These are phyloP conservation scores for Epizoanthus scotinus DNA, from an alignment of 92 coral and sea anemone species.

Conservation along the genomic window DNA sequence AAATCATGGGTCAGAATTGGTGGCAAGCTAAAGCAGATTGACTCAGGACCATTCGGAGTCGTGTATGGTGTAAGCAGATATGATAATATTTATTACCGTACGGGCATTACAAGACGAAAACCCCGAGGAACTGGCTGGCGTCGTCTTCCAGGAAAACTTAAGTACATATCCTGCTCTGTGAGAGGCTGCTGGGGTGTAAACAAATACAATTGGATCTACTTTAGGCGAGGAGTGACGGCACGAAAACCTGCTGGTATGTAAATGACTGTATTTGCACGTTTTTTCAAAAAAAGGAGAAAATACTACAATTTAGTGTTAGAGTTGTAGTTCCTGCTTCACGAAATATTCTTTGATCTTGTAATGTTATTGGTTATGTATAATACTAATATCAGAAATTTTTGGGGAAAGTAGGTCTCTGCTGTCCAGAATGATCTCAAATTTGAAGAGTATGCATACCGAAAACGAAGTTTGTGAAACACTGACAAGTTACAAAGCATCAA, in stretches of 20 bases:
- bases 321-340: no score
- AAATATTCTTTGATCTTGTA: no score
- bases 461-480: no score
- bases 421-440: no score
- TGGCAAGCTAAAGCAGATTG: slow-evolving; percentile 28
- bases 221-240: slow-evolving; percentile 9
- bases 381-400: no score
- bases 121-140: slow-evolving; percentile 34
- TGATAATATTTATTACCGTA: slow-evolving; percentile 14
- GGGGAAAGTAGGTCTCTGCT: no score
- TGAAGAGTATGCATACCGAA: no score
- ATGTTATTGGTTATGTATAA: no score
- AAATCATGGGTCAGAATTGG: not conserved
- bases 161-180: slow-evolving; percentile 23
- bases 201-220: not conserved
- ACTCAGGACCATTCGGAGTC: slow-evolving; percentile 7
- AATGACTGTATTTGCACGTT: no score
- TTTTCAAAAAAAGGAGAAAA: no score
- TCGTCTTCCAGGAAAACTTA: slow-evolving; percentile 23
- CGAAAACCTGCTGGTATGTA: slow-evolving; percentile 8
- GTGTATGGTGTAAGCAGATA: not conserved
- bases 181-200: slow-evolving; percentile 27
- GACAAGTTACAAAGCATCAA: no score
- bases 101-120: slow-evolving; percentile 24
- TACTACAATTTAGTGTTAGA: no score